phyloP scores from a whole-genome alignment of 2,113 vertebrate genomes.

The Dasypus novemcinctus region DNA sequence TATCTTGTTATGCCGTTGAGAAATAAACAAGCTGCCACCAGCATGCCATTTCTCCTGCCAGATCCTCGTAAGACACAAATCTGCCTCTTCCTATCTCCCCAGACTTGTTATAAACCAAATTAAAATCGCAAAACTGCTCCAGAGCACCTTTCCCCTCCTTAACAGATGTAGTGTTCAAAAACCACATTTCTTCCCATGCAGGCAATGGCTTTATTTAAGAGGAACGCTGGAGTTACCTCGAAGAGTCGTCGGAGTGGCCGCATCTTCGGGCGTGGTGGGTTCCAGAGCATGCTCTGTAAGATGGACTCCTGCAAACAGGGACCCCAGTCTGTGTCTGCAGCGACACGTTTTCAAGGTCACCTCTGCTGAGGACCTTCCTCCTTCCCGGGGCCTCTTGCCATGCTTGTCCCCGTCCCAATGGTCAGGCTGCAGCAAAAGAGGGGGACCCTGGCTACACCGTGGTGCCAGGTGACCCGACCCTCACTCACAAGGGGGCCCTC shows the following conservation, averaged over 20 bases:
- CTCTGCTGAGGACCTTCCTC: background rate
- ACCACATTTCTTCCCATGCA: background rate
- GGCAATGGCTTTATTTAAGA: background rate
- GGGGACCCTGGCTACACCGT: background rate
- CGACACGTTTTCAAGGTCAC: background rate
- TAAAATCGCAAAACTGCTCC: slow-evolving; percentile 11
- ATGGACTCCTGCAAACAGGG: background rate
- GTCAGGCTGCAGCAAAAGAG: background rate
- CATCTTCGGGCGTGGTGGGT: background rate
- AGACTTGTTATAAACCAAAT: slow-evolving; percentile 31
- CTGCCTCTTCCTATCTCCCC: slow-evolving; percentile 18
- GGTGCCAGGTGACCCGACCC: rapidly evolving
- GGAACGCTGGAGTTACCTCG: background rate
- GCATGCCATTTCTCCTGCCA: slow-evolving; percentile 24
- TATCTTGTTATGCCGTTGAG: background rate
- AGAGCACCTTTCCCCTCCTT: slow-evolving; percentile 42
- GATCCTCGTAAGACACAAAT: background rate
- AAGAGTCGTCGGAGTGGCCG: background rate
- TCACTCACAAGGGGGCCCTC: background rate
- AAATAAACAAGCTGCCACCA: slow-evolving; percentile 36
- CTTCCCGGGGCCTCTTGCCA: background rate
- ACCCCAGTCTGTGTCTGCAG: background rate
- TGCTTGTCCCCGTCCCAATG: background rate
- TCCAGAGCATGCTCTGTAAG: background rate
- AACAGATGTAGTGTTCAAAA: background rate